Evolutionary conservation across 1,140 invertebrate species (phyloP).

Genomic region (Himalopsyche phryganea): DNA sequence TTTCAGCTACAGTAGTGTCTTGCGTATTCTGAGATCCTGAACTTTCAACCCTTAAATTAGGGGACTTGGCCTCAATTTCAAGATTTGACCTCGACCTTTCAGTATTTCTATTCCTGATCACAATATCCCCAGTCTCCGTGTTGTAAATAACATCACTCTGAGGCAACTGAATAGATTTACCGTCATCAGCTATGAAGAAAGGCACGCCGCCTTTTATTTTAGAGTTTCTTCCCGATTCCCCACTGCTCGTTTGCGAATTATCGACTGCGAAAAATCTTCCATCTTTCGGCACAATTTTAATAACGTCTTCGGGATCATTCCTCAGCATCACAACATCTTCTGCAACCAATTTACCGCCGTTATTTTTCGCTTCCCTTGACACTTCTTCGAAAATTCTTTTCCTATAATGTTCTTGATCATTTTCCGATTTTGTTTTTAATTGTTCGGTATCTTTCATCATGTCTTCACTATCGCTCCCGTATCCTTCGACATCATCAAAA

Average conservation of each 20-base stretch:
- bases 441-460: no score
- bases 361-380: background rate
- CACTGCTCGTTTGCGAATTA: conserved; percentile 9
- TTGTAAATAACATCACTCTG: conserved; percentile 30
- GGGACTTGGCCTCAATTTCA: background rate
- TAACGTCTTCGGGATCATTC: background rate
- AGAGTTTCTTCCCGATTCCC: conserved; percentile 5
- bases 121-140: conserved; percentile 23
- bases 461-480: no score
- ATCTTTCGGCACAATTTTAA: conserved; percentile 7
- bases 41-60: conserved; percentile 9
- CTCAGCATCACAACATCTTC: background rate
- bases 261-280: conserved; percentile 15
- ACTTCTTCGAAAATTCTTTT: background rate
- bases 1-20: conserved; percentile 16
- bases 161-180: conserved; percentile 27
- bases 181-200: conserved; percentile 29
- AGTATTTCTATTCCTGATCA: conserved; percentile 20
- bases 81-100: conserved; percentile 8
- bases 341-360: background rate
- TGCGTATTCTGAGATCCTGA: conserved; percentile 21
- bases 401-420: conserved; percentile 2
- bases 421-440: background rate
- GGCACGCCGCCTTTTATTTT: conserved; percentile 20
- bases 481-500: no score